Percentiles rank a stretch among this genome's conserved stretches.
phyloP scores from a whole-genome alignment of 2,113 vertebrate genomes.

The Antechinus flavipes region DNA sequence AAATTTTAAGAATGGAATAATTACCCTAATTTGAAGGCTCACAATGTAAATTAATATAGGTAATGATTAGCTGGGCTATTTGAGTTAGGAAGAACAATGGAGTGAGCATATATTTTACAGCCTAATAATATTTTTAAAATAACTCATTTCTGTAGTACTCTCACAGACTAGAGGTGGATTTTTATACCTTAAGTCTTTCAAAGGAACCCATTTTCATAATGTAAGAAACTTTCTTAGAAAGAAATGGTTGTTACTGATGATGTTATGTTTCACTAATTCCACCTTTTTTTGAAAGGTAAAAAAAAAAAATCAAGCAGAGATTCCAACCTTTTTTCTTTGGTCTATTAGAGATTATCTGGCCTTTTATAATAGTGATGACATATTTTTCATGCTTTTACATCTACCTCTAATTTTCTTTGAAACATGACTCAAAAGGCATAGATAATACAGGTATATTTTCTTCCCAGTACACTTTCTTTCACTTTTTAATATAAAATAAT shows the following conservation, averaged over 20 bases:
- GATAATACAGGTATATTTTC: not conserved
- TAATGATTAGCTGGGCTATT: conserved; percentile 62
- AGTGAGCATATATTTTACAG: conserved; percentile 40
- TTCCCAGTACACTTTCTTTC: conserved; percentile 33
- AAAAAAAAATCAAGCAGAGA: conserved; percentile 20
- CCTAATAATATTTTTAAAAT: conserved; percentile 46
- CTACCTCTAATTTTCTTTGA: conserved; percentile 50
- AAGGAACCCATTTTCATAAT: conserved; percentile 10
- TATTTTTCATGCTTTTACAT: conserved; percentile 6
- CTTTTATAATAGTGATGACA: conserved; percentile 10
- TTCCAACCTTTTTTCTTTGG: not conserved
- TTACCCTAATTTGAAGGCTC: conserved; percentile 49
- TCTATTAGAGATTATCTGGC: conserved; percentile 14
- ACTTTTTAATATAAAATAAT: conserved; percentile 15
- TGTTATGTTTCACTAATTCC: not conserved
- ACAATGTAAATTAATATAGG: conserved; percentile 63
- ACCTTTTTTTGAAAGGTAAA: not conserved
- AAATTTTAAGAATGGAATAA: conserved; percentile 68
- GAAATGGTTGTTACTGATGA: not conserved
- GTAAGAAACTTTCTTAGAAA: not conserved
- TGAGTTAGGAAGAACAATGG: conserved; percentile 54
- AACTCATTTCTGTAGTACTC: conserved; percentile 22
- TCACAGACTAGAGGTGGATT: conserved; percentile 28
- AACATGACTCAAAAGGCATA: conserved; percentile 46
- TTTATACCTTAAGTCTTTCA: conserved; percentile 46